Conservation (phyloP, 2,113 vertebrate genomes). For the Oryzias woworae region DNA sequence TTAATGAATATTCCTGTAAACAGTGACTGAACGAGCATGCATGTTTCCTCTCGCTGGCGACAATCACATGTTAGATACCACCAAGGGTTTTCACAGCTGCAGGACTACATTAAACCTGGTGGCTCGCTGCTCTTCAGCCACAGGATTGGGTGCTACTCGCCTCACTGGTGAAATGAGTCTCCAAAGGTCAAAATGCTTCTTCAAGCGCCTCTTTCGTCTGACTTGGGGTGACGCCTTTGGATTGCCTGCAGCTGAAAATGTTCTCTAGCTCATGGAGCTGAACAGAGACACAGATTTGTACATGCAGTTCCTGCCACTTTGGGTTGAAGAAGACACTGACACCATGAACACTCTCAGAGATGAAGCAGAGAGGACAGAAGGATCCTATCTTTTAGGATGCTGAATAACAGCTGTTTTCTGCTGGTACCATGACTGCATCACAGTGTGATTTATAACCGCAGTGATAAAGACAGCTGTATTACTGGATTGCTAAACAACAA, state of each 20-base stretch:
- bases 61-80: too few species aligned
- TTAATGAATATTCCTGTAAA: too few species aligned
- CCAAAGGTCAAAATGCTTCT: constrained; percentile 24
- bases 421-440: too few species aligned
- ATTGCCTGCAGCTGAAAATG: constrained; percentile 23
- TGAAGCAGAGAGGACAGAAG: constrained; percentile 16
- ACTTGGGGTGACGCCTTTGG: constrained; percentile 12
- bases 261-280: constrained; percentile 11
- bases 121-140: background rate
- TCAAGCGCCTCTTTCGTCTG: constrained; percentile 12
- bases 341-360: constrained; percentile 6
- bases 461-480: too few species aligned
- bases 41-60: too few species aligned
- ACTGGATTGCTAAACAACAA: too few species aligned
- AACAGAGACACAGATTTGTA: constrained; percentile 5
- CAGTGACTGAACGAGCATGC: too few species aligned
- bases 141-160: constrained; percentile 9
- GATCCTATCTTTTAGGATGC: background rate
- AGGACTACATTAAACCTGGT: too few species aligned
- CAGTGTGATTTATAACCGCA: too few species aligned
- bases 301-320: constrained; percentile 18
- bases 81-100: too few species aligned
- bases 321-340: constrained; percentile 9
- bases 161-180: constrained; percentile 41
- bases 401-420: too few species aligned